These are phyloP conservation scores for Peromyscus nudipes DNA, from an alignment of 2,797 vertebrate species.

Conservation along the genomic window DNA sequence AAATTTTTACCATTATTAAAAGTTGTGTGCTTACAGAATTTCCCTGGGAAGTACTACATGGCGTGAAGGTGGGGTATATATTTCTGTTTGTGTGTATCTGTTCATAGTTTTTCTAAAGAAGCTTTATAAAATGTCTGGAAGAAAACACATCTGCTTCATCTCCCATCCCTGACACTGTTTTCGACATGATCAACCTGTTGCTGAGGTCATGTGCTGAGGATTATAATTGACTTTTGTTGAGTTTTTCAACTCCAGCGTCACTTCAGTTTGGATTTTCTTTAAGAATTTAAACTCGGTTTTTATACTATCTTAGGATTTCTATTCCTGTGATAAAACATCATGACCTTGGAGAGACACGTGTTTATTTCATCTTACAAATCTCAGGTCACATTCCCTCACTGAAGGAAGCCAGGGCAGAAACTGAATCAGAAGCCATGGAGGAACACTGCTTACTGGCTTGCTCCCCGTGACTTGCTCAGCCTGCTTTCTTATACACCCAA, in stretches of 20 bases:
- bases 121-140: not conserved
- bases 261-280: not conserved
- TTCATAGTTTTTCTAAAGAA: slow-evolving; percentile 11
- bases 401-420: not conserved
- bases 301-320: not conserved
- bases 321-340: not conserved
- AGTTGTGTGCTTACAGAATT: slow-evolving; percentile 28
- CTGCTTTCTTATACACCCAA: not conserved
- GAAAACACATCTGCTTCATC: not conserved
- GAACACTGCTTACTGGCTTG: not conserved
- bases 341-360: not conserved
- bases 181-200: not conserved
- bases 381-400: not conserved
- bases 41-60: not conserved
- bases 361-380: not conserved
- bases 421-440: not conserved
- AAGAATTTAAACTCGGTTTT: not conserved
- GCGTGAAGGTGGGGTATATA: not conserved
- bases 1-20: not conserved
- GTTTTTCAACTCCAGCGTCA: not conserved
- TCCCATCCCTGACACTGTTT: not conserved
- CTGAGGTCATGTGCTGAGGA: not conserved
- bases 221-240: not conserved
- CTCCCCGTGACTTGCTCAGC: not conserved
- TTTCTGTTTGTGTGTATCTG: not conserved